phyloP scores from a whole-genome alignment of 2,113 vertebrate genomes.

The Diglossa brunneiventris region DNA sequence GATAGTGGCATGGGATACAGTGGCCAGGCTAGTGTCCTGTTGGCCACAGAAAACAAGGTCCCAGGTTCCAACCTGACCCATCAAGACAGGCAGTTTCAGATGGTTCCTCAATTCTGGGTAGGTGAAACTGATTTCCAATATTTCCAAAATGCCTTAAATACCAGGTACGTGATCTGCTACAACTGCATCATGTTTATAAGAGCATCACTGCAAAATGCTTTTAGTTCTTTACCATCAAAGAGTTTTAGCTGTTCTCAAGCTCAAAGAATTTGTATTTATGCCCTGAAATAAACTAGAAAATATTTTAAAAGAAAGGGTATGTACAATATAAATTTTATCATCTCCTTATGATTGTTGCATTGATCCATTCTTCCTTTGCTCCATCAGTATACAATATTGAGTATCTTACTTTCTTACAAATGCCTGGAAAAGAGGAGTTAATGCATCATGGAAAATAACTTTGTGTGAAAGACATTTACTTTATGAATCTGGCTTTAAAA shows the following conservation, averaged over 20 bases:
- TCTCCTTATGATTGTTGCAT: neutral
- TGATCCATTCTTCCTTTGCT: neutral
- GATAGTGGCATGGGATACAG: neutral
- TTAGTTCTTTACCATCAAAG: neutral
- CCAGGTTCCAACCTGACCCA: neutral
- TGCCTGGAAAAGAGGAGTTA: slow-evolving; percentile 33
- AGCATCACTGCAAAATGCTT: neutral
- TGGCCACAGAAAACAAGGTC: neutral
- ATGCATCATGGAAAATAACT: slow-evolving; percentile 31
- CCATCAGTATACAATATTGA: neutral
- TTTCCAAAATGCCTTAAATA: neutral
- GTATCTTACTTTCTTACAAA: slow-evolving; percentile 12
- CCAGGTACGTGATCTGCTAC: neutral
- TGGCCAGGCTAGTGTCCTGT: neutral
- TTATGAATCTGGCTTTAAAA: slow-evolving; percentile 66
- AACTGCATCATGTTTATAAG: neutral
- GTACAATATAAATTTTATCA: neutral
- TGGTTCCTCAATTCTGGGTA: neutral
- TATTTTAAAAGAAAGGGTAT: neutral
- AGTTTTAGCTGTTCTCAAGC: neutral
- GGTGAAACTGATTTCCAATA: neutral
- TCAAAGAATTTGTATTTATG: neutral
- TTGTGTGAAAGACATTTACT: slow-evolving; percentile 65
- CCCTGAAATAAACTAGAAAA: slow-evolving; percentile 12
- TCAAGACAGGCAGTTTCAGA: neutral